Percentiles rank a stretch among this genome's conserved stretches.
Conservation (phyloP, 2,113 vertebrate species). For the Perca fluviatilis region DNA sequence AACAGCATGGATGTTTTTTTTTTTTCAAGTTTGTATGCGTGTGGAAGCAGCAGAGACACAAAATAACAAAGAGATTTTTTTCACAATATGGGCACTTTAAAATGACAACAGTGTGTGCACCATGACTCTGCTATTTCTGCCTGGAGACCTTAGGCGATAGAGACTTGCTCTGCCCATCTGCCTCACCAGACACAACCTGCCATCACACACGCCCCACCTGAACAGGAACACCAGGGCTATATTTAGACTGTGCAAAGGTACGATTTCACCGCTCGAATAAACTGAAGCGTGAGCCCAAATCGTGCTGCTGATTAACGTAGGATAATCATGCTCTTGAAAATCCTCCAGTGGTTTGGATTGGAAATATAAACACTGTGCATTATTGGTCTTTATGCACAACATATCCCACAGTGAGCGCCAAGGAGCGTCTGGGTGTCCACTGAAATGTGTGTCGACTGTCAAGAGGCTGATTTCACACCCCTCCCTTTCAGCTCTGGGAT, state of each 20-base stretch:
- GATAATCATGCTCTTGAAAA: neutral
- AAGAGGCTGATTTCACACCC: constrained; percentile 46
- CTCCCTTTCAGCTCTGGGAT: constrained; percentile 17
- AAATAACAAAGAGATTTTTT: no score
- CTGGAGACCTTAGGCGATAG: constrained; percentile 16
- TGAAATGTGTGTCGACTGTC: constrained; percentile 7
- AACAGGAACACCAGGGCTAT: constrained; percentile 4
- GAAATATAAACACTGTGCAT: neutral
- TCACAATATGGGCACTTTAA: neutral
- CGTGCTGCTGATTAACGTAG: neutral
- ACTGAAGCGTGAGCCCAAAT: neutral
- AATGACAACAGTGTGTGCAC: constrained; percentile 22
- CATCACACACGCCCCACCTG: constrained; percentile 20
- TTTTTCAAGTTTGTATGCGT: no score
- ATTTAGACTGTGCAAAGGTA: constrained; percentile 21
- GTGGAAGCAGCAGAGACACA: no score
- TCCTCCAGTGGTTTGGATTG: no score
- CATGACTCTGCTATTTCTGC: constrained; percentile 51
- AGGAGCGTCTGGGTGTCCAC: neutral
- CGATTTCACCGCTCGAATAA: neutral
- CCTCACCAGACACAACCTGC: constrained; percentile 20
- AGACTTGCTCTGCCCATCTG: neutral
- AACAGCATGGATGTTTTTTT: no score
- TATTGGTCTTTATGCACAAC: neutral
- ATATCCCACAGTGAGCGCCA: neutral